Evolutionary conservation across 1,140 invertebrate genomes (phyloP), one percentile per base, ranked within the genome.

Genomic region (Philotrypesis tridentata): DNA sequence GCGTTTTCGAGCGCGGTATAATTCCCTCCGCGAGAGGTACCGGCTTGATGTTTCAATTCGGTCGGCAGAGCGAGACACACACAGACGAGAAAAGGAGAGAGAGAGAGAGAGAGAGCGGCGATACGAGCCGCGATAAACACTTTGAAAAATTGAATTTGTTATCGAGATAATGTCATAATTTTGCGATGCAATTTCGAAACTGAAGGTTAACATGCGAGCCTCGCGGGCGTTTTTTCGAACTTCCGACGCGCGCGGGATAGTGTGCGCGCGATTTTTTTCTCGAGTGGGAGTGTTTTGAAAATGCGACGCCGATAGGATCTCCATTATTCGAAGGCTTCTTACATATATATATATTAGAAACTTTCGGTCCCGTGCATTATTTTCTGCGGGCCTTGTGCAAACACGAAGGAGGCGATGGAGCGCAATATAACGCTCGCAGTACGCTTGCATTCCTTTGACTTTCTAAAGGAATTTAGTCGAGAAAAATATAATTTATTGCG

Each of bases 81-180:
- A n/a, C n/a, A n/a, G n/a, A n/a, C n/a, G n/a, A n/a, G n/a, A n/a
- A n/a, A n/a, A n/a, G n/a, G n/a, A n/a, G n/a, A n/a, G n/a, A n/a
- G n/a, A n/a, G n/a, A n/a, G n/a, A n/a, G n/a, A n/a, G 14, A 33
- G 8, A 17, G 25, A 33, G 12, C 8, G 17, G 9, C 17, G 40
- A 72, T 72, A n/a, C 70, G 21, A 43, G 14, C 4, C 21, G 21
- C 12, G 31, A 76, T 63, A 40, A 8, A 31, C 31, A 17, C n/a
- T 29, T 70, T 48, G 37, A 77, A 77, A 40, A 29, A 37, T 61
- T 63, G 27, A 6, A 61, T 77, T 68, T 68, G n/a, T 68, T 48
- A 71, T 71, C 78, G 55, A 63, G 29, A 63, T 65, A 80, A 80
- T 80, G 55, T 80, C 78, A 73, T 80, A 63, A 80, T 80, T 79